These are phyloP conservation scores for Cenopis cana DNA, from an alignment of 2,888 invertebrate genomes.

Conservation along the genomic window DNA sequence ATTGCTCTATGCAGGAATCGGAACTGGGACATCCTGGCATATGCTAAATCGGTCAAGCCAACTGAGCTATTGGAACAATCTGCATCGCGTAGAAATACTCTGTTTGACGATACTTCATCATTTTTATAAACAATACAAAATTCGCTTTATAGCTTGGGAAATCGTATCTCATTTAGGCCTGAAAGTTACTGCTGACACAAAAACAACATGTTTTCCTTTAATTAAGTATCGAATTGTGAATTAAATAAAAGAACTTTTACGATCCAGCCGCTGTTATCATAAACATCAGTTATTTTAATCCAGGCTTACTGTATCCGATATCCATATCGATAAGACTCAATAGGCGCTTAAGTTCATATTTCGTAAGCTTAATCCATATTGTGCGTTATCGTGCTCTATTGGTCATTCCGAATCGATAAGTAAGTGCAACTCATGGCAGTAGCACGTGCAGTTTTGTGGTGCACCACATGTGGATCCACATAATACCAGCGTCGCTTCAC, in stretches of 20 bases:
- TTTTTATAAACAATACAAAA: too few species aligned
- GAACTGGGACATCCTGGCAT: too few species aligned
- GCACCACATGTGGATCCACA: too few species aligned
- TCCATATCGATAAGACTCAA: conserved; percentile 21
- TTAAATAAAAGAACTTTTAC: conserved; percentile 23
- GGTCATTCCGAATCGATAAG: conserved; percentile 27
- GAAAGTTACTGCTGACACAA: neutral
- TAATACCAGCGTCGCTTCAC: too few species aligned
- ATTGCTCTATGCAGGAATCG: too few species aligned
- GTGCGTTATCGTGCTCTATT: conserved; percentile 20
- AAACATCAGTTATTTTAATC: conserved; percentile 35
- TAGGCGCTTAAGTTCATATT: conserved; percentile 32
- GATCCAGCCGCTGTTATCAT: conserved; percentile 22
- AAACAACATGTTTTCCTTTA: conserved; percentile 17
- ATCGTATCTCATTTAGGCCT: neutral
- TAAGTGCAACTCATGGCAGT: neutral
- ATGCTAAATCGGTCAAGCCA: too few species aligned
- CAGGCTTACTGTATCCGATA: conserved; percentile 29
- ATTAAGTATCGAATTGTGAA: conserved; percentile 16
- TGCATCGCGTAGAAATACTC: too few species aligned
- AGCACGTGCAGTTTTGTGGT: too few species aligned
- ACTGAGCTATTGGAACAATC: too few species aligned
- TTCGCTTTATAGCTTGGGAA: neutral
- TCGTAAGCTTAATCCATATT: conserved; percentile 25
- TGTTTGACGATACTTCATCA: too few species aligned